Percentiles rank a stretch among this genome's conserved stretches.
Conservation (phyloP, 2,797 vertebrate genomes). For the Sebastes iracundus region DNA sequence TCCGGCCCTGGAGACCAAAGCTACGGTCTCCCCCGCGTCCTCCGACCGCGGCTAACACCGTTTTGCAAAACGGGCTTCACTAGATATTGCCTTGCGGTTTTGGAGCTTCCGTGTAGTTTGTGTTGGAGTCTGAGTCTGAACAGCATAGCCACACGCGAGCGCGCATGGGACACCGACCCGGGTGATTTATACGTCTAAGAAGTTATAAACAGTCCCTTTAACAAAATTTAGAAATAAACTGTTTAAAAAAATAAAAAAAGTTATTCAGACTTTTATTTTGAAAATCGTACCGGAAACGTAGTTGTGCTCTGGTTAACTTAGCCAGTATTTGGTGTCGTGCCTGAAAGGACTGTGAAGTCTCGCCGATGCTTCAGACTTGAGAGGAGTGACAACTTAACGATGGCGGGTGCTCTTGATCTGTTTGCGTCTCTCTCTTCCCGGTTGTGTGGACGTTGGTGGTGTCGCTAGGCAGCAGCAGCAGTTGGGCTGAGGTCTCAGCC, state of each 20-base stretch:
- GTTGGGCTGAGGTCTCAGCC: constrained; percentile 7
- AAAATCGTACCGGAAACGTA: neutral
- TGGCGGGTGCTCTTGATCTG: constrained; percentile 48
- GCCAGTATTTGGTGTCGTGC: constrained; percentile 35
- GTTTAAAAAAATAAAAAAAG: too few species aligned
- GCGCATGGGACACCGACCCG: too few species aligned
- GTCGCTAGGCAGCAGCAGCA: neutral
- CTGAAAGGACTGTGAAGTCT: constrained; percentile 64
- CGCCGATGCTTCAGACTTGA: constrained; percentile 53
- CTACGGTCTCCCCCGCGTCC: too few species aligned
- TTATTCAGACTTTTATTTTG: constrained; percentile 41
- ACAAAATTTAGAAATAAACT: too few species aligned
- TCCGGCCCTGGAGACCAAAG: too few species aligned
- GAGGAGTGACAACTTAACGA: constrained; percentile 60
- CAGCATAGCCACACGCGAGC: too few species aligned
- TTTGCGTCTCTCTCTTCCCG: constrained; percentile 13
- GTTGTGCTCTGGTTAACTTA: fast-evolving
- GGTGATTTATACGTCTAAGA: too few species aligned
- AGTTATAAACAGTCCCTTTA: too few species aligned
- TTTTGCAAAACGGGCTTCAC: too few species aligned
- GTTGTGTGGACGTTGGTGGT: constrained; percentile 19
- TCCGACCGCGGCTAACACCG: too few species aligned
- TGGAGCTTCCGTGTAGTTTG: too few species aligned
- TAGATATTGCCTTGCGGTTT: fast-evolving
- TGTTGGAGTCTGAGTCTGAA: too few species aligned